phyloP scores from a whole-genome alignment of 2,888 invertebrate genomes.

The Tiliacea citrago region DNA sequence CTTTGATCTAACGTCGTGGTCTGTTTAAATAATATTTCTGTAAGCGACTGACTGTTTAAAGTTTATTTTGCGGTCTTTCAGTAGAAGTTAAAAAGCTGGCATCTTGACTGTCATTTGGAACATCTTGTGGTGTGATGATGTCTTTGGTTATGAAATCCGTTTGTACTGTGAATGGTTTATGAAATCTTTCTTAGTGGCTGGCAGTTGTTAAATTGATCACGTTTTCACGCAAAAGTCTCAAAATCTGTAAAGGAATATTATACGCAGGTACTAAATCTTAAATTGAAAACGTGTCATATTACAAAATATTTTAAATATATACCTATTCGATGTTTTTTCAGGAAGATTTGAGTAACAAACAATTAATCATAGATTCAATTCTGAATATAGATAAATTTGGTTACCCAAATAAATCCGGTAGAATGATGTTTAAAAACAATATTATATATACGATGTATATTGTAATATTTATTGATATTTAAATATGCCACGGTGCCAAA shows the following conservation, averaged over 20 bases:
- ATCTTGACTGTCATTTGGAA: slow-evolving; percentile 20
- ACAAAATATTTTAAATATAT: no score
- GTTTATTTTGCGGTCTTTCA: slow-evolving; percentile 58
- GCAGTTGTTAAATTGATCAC: not conserved
- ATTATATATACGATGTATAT: no score
- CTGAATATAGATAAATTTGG: no score
- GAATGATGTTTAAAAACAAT: no score
- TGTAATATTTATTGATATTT: not conserved
- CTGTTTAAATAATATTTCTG: slow-evolving; percentile 63
- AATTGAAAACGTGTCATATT: not conserved
- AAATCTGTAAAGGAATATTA: not conserved
- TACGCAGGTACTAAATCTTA: not conserved
- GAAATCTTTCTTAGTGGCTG: not conserved
- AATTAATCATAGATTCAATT: not conserved
- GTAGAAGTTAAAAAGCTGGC: slow-evolving; percentile 14
- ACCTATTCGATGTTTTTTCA: not conserved
- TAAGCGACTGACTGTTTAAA: slow-evolving; percentile 32
- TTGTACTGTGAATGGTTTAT: not conserved
- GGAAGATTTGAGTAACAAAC: no score
- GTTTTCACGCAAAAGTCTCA: not conserved
- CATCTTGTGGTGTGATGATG: slow-evolving; percentile 25
- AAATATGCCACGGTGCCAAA: not conserved
- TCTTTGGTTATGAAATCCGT: slow-evolving; percentile 20
- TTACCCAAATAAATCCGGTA: not conserved
- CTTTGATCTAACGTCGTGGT: slow-evolving; percentile 70